Base-by-base conservation (phyloP, 2,888 invertebrate genomes). In the Chorisops tibialis region DNA sequence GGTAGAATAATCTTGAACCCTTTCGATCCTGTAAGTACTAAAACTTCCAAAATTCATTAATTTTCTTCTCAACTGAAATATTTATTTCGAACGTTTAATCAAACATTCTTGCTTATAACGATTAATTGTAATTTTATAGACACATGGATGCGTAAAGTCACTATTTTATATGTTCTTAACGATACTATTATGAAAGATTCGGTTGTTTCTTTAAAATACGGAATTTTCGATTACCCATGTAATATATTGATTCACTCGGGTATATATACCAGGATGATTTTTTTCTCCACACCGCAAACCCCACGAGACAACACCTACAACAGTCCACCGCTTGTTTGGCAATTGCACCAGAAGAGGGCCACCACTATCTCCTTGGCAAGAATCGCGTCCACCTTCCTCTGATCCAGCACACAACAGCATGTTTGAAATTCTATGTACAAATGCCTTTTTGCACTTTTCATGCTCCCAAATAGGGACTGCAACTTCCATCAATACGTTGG, bases 291-390 rank as follows among this genome's bases (percentile, higher is more conserved):
- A 94, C 2, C 87, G 83, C 38, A 90, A 81, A 12, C 93, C 93
- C 91, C 91, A 93, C 0, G 92, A 92, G 0, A 93, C 93, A 60
- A 94, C 81, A 1, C 93, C 93, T 47, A 91, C 81, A 24, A 83
- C 81, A 0, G 87, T 82, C 92, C 92, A 93, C 49, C 89, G 84
- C 0, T 86, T 86, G 71, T 87, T 87, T 1, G 84, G 79, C 71
- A 89, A 78, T 73, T 88, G 88, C 69, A 87, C 82, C 77, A 92
- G 81, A 37, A 93, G 76, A 0, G 93, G 93, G 1, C 93, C 93
- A 11, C 78, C 78, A 59, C 77, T 77, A 61, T 78, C 78, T 2
- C 78, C 93, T 83, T 91, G 88, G 70, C 93, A 93, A 12, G 91
- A 87, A 73, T 93, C 93, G 64, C 86, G 86, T 0, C 90, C 89